Evolutionary conservation across 2,888 invertebrate species (phyloP).

Genomic region (Teinopalpus imperialis): DNA sequence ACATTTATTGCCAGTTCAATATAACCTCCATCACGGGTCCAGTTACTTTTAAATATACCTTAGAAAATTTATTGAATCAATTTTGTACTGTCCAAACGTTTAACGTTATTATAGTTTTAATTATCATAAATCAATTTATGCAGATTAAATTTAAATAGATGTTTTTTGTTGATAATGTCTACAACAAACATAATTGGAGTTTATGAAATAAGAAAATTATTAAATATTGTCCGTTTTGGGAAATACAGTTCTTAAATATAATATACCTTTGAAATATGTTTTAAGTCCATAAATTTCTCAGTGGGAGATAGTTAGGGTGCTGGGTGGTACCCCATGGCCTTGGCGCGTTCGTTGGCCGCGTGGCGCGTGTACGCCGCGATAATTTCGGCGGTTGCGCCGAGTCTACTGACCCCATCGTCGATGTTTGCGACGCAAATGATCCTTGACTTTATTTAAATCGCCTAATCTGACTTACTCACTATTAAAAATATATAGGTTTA

Average conservation of each 20-base stretch:
- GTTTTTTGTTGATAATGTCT: too few relatives aligned
- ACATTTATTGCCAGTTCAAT: conserved; percentile 33
- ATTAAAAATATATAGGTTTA: conserved; percentile 33
- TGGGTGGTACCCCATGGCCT: conserved; percentile 57
- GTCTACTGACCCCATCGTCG: conserved; percentile 77
- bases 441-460: conserved; percentile 79
- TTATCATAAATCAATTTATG: too few relatives aligned
- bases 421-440: conserved; percentile 76
- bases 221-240: too few relatives aligned
- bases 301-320: conserved; percentile 32
- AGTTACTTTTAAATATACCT: conserved; percentile 27
- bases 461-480: conserved; percentile 43
- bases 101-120: conserved; percentile 1
- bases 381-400: conserved; percentile 75
- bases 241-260: too few relatives aligned
- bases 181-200: too few relatives aligned
- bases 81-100: conserved; percentile 1
- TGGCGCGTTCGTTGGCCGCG: conserved; percentile 74
- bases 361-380: conserved; percentile 73
- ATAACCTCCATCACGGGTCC: conserved; percentile 32
- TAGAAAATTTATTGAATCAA: conserved; percentile 8
- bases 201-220: too few relatives aligned
- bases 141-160: too few relatives aligned
- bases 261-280: not conserved
- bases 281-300: too few relatives aligned